phyloP scores from a whole-genome alignment of 2,797 vertebrate species.

The Characodon lateralis region DNA sequence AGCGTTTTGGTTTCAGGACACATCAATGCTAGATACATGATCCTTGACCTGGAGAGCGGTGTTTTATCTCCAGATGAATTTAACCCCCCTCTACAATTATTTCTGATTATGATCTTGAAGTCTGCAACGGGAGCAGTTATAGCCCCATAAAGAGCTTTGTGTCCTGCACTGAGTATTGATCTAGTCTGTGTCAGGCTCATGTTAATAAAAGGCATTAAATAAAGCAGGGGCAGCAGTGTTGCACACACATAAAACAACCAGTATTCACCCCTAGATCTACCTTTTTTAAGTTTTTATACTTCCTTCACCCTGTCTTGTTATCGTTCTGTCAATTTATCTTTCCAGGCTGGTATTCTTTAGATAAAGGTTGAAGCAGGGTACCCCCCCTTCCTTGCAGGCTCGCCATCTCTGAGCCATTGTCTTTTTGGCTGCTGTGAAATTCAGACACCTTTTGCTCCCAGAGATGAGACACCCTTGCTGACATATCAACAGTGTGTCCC shows the following conservation, averaged over 20 bases:
- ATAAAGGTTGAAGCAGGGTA: slow-evolving; percentile 17
- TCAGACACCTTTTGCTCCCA: slow-evolving; percentile 34
- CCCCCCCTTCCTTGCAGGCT: slow-evolving; percentile 25
- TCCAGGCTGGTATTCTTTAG: slow-evolving; percentile 24
- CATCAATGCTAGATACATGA: slow-evolving; percentile 49
- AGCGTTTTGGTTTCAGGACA: slow-evolving; percentile 43
- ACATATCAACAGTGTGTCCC: slow-evolving; percentile 47
- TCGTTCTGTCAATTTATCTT: slow-evolving; percentile 10
- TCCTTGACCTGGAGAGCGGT: slow-evolving; percentile 36
- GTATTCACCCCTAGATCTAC: not conserved
- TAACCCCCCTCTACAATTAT: slow-evolving; percentile 38
- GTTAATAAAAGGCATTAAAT: slow-evolving; percentile 78
- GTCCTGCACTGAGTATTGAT: slow-evolving; percentile 63
- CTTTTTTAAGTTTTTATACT: not conserved
- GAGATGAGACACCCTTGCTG: slow-evolving; percentile 48
- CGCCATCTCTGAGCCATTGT: slow-evolving; percentile 50
- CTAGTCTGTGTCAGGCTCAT: slow-evolving; percentile 55
- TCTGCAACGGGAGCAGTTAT: slow-evolving; percentile 27
- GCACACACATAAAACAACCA: slow-evolving; percentile 14
- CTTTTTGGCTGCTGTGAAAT: slow-evolving; percentile 33
- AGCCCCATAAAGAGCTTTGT: slow-evolving; percentile 41
- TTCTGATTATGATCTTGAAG: slow-evolving; percentile 35
- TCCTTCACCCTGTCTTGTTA: slow-evolving; percentile 5
- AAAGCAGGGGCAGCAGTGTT: slow-evolving; percentile 67
- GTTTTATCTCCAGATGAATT: slow-evolving; percentile 55